Evolutionary conservation across 2,888 invertebrate species (phyloP), one percentile per base, ranked within the genome.

Genomic region (Crossocerus cetratus): DNA sequence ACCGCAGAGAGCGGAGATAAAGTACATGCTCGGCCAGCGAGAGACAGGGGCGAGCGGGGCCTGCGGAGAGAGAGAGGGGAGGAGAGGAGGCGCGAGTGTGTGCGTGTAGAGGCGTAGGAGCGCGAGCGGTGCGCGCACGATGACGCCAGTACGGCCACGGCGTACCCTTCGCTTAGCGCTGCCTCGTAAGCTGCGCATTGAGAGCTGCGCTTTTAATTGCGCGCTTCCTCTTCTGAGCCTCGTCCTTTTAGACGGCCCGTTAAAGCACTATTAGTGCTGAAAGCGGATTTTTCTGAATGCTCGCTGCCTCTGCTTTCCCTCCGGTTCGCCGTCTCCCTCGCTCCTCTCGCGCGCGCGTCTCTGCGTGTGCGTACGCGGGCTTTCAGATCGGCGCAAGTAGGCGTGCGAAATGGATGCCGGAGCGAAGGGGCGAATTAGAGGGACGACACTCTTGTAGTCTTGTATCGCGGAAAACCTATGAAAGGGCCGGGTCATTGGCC

Each of bases 231-330:
- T 61, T 70, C 61, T 66, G 65, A 68, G 63, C 69, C 32, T 32
- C 32, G 67, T 65, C 76, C 72, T 73, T 80, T 76, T 81, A 68
- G 67, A 76, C 78, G 66, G 60, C 70, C 32, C 75, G 76, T 69
- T 76, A 72, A 80, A 71, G 73, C 71, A 70, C 79, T 76, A 80
- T 78, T 80, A 80, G 74, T 65, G 73, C 60, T 78, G 76, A 78
- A 78, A 80, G 79, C 74, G 72, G 73, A 69, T 74, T 78, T 79
- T 78, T 72, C 76, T 74, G 76, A 74, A 73, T 78, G 66, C 78
- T 49, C 49, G 61, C 55, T 54, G 32, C 8, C 32, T 32, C 8
- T 32, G 65, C 63, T 60, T 60, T 56, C 65, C 42, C 45, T 42
- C 23, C 22, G 42, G n/a, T 21, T 22, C 3, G 13, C 23, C n/a